These are phyloP conservation scores for Melanotaenia nigrans DNA, from an alignment of 2,797 vertebrate genomes.

Conservation along the genomic window DNA sequence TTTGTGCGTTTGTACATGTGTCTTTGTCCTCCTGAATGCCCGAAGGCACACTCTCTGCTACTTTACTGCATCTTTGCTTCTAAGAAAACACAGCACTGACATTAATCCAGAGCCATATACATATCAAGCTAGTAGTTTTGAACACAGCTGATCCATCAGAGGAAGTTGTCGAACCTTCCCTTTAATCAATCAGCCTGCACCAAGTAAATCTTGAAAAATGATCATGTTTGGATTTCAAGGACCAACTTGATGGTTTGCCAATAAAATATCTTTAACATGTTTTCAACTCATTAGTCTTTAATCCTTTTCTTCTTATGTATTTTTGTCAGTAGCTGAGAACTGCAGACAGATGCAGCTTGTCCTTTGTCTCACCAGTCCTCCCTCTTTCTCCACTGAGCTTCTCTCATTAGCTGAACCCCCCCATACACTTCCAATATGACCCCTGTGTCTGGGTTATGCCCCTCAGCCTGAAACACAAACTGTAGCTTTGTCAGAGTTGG, in stretches of 20 bases:
- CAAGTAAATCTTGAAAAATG: neutral
- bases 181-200: slow-evolving; percentile 16
- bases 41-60: slow-evolving; percentile 17
- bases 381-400: slow-evolving; percentile 11
- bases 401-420: slow-evolving; percentile 10
- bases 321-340: neutral
- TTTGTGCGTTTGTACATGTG: slow-evolving; percentile 12
- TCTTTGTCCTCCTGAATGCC: slow-evolving; percentile 26
- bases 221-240: slow-evolving; percentile 14
- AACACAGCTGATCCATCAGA: slow-evolving; percentile 46
- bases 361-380: slow-evolving; percentile 26
- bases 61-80: slow-evolving; percentile 30
- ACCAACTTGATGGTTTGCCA: neutral
- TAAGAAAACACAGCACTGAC: slow-evolving; percentile 9
- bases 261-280: slow-evolving; percentile 14
- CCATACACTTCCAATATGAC: slow-evolving; percentile 32
- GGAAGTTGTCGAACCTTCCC: slow-evolving; percentile 10
- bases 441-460: slow-evolving; percentile 48
- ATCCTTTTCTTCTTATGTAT: neutral
- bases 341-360: slow-evolving; percentile 41
- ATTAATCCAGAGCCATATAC: slow-evolving; percentile 34
- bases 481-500: slow-evolving; percentile 14
- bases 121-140: slow-evolving; percentile 37
- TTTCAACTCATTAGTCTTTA: slow-evolving; percentile 39
- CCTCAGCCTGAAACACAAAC: slow-evolving; percentile 65